A percentile compares a stretch with the other conserved stretches of the same genome.
Conservation (phyloP, 2,888 invertebrate species). For the Cyrtodaria siliqua region DNA sequence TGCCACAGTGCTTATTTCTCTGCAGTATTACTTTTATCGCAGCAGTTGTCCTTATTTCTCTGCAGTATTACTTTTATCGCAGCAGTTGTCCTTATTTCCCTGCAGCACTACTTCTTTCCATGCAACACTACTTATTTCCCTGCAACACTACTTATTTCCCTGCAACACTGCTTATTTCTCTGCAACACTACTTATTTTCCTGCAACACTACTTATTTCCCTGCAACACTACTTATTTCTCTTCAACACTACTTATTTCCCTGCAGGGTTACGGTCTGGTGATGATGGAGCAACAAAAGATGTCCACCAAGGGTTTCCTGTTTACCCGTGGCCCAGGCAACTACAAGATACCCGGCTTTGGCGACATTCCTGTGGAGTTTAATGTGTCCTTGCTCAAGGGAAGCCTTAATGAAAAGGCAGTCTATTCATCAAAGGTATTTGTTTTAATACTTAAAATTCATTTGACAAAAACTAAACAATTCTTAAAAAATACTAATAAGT, state of each 20-base stretch:
- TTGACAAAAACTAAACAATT: too few relatives aligned
- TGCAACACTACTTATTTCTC: too few relatives aligned
- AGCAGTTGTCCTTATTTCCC: too few relatives aligned
- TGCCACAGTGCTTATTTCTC: too few relatives aligned
- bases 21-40: too few relatives aligned
- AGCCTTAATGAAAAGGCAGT: slow-evolving; percentile 96
- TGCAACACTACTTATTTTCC: too few relatives aligned
- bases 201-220: too few relatives aligned
- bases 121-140: too few relatives aligned
- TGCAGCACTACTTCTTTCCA: not conserved
- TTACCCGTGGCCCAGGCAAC: slow-evolving; percentile 95
- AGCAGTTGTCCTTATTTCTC: too few relatives aligned
- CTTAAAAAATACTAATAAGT: too few relatives aligned
- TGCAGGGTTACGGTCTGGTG: slow-evolving; percentile 94
- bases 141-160: not conserved
- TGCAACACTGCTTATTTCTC: not conserved
- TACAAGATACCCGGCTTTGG: slow-evolving; percentile 98
- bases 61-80: too few relatives aligned
- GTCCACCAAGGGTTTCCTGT: slow-evolving; percentile 93
- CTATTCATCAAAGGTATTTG: slow-evolving; percentile 98
- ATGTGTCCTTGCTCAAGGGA: slow-evolving; percentile 96
- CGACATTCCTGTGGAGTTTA: slow-evolving; percentile 96
- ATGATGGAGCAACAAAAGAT: slow-evolving; percentile 96
- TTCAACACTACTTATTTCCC: slow-evolving; percentile 13
- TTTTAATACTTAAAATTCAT: too few relatives aligned